Base-by-base conservation (phyloP, 2,797 vertebrate species). In the Ispidina lecontei region DNA sequence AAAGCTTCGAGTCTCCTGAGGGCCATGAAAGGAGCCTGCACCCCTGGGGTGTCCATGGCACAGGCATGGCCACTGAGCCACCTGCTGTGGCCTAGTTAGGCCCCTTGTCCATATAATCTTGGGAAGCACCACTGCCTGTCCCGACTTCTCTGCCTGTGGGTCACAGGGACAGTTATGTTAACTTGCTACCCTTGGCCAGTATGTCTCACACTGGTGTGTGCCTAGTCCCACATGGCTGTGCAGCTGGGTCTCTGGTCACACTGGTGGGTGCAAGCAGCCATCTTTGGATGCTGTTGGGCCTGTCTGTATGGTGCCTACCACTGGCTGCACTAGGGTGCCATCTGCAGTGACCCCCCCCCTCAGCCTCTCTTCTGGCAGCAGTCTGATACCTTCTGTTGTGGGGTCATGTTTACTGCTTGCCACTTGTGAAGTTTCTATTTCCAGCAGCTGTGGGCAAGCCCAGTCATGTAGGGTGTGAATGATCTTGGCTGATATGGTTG, bases 201-300 rank as follows among this genome's bases (percentile, higher is more conserved):
- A 5, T 17, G 13, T 56, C 49, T 62, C 15, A n/a, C 33, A 10
- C 29, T 1, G 1, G 8, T 1, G 0, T 8, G 9, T 62, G 46
- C 29, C 25, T 20, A 7, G 41, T 41, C 22, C 15, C 47, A 5
- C 8, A 10, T 0, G 14, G 29, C 44, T 26, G 15, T 2, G 18
- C 47, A 12, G 25, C 59, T 1, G 0, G 46, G 26, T 29, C 41
- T 55, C 44, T 0, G 1, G 22, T 52, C 4, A 2, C 23, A 10
- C 7, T 18, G 1, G 31, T 0, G 10, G 52, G 29, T 3, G 2
- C 0, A 0, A 3, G 52, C 39, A 52, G 25, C 69, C 0, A 0
- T 39, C 31, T 15, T 31, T 46, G 52, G 14, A 5, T 58, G 68
- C 29, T 1, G 1, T 39, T 54, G 54, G 20, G 23, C 58, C 44